These are phyloP conservation scores for Onychostoma macrolepis DNA, from an alignment of 2,113 vertebrate species.

Conservation along the genomic window DNA sequence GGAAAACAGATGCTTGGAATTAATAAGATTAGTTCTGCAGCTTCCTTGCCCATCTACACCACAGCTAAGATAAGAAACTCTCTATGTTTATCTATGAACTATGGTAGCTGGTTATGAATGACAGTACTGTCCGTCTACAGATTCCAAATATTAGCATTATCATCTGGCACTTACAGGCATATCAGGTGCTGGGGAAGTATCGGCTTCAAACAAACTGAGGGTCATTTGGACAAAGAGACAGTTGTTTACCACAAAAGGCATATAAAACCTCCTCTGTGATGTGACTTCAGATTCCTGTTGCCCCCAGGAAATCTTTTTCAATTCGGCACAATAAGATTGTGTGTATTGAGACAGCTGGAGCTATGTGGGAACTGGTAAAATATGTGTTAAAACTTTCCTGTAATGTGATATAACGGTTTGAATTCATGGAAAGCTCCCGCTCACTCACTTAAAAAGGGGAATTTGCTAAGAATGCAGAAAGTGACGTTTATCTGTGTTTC, in stretches of 20 bases:
- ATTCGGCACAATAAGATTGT: constrained; percentile 35
- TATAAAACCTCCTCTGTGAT: constrained; percentile 45
- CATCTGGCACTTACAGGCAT: constrained; percentile 19
- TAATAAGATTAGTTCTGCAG: constrained; percentile 3
- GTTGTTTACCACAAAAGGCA: constrained; percentile 35
- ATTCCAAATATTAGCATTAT: constrained; percentile 39
- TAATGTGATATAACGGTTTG: constrained; percentile 49
- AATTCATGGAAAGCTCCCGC: constrained; percentile 15
- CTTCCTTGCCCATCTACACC: background rate
- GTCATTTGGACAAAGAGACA: constrained; percentile 41
- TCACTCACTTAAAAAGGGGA: constrained; percentile 24
- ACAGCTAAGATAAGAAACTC: constrained; percentile 6
- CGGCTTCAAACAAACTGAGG: constrained; percentile 19
- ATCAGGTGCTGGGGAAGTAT: constrained; percentile 40
- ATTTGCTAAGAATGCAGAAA: background rate
- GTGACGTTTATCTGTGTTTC: background rate
- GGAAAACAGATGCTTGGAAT: constrained; percentile 16
- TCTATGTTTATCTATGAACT: constrained; percentile 16
- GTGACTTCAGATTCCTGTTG: constrained; percentile 46
- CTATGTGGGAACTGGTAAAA: constrained; percentile 43
- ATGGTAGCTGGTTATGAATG: constrained; percentile 17
- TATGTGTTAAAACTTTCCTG: constrained; percentile 4
- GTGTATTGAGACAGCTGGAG: constrained; percentile 55
- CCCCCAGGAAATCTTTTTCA: constrained; percentile 32
- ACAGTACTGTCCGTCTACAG: constrained; percentile 1